A percentile compares a stretch with the other conserved stretches of the same genome.
These are phyloP conservation scores for Tolmerus cingulatus DNA, from an alignment of 2,888 invertebrate genomes.

Conservation along the genomic window DNA sequence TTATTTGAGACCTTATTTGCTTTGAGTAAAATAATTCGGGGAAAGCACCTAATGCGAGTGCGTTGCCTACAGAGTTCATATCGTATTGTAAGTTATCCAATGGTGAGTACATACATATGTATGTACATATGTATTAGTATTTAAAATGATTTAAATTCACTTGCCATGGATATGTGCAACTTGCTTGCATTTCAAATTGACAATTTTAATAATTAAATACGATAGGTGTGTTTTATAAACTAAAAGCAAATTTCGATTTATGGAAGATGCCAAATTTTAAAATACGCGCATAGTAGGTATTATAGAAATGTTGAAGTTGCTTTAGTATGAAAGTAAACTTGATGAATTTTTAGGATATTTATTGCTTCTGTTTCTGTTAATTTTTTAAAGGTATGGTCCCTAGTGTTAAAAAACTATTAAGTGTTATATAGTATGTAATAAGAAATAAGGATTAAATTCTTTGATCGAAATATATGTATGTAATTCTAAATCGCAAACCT, in stretches of 20 bases:
- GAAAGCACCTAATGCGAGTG: neutral
- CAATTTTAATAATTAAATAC: too few relatives aligned
- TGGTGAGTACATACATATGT: neutral
- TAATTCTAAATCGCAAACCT: neutral
- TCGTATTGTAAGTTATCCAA: neutral
- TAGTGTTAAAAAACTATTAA: neutral
- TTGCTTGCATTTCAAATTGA: too few relatives aligned
- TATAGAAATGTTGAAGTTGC: too few relatives aligned
- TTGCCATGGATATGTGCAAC: neutral
- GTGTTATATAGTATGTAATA: too few relatives aligned
- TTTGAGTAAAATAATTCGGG: neutral
- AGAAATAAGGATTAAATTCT: neutral
- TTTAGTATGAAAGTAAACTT: too few relatives aligned
- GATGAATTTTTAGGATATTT: too few relatives aligned
- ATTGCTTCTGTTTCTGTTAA: too few relatives aligned
- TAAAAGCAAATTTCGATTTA: too few relatives aligned
- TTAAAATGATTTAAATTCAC: neutral
- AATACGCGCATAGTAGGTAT: too few relatives aligned
- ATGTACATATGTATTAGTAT: too few relatives aligned
- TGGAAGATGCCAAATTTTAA: too few relatives aligned
- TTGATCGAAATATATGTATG: neutral
- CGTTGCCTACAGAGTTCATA: neutral
- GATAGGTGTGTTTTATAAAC: too few relatives aligned
- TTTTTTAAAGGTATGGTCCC: neutral
- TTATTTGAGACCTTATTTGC: neutral